These are phyloP conservation scores for Psylliodes chrysocephalus DNA, from an alignment of 2,888 invertebrate genomes.

Conservation along the genomic window DNA sequence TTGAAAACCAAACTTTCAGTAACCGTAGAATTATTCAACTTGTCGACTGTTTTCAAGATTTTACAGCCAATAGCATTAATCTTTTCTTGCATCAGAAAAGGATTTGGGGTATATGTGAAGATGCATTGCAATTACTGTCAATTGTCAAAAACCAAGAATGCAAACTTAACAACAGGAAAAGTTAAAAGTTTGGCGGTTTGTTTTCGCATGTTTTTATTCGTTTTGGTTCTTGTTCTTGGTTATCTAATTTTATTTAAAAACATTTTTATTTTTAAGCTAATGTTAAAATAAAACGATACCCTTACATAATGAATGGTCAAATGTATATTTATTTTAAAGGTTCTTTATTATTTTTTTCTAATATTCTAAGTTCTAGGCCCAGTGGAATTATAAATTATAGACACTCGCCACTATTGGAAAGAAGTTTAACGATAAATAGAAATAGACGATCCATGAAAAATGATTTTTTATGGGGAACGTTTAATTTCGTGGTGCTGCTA, in stretches of 20 bases:
- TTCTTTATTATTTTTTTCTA: background rate
- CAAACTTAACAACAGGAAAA: too few species aligned
- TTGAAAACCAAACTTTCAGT: too few species aligned
- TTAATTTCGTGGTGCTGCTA: slow-evolving; percentile 68
- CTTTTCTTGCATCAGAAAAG: too few species aligned
- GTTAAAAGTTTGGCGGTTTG: too few species aligned
- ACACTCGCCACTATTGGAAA: slow-evolving; percentile 65
- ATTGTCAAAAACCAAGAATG: too few species aligned
- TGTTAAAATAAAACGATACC: background rate
- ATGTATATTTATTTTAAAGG: background rate
- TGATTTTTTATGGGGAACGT: slow-evolving; percentile 70
- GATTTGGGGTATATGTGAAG: too few species aligned
- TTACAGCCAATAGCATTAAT: too few species aligned
- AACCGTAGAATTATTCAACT: too few species aligned
- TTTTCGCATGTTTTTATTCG: background rate
- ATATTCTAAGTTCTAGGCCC: background rate
- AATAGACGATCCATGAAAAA: slow-evolving; percentile 66
- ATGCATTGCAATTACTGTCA: too few species aligned
- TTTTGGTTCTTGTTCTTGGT: background rate
- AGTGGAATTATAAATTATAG: slow-evolving; percentile 1
- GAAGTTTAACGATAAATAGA: slow-evolving; percentile 68
- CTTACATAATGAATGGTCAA: background rate
- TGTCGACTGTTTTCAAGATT: too few species aligned
- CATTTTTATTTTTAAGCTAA: background rate
- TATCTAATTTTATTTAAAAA: background rate